Conservation (phyloP, 2,888 invertebrate species). For the Colostygia pectinataria region DNA sequence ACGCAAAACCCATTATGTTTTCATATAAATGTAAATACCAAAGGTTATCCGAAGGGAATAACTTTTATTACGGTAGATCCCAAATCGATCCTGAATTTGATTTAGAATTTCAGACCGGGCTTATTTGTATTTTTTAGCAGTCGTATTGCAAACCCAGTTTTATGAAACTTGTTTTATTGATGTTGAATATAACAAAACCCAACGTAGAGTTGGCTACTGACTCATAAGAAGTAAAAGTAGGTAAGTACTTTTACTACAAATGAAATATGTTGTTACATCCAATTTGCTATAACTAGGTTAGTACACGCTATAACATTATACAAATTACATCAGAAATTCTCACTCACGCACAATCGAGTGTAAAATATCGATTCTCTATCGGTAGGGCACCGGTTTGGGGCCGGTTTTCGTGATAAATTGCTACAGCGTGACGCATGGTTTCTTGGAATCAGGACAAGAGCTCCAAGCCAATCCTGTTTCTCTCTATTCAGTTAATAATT, state of each 20-base stretch:
- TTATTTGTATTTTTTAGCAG: neutral
- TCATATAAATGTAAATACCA: constrained; percentile 67
- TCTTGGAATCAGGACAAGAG: constrained; percentile 47
- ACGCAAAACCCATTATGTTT: constrained; percentile 55
- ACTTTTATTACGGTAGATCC: constrained; percentile 48
- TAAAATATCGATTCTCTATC: constrained; percentile 66
- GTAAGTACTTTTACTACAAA: no score
- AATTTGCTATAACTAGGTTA: neutral
- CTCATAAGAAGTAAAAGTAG: no score
- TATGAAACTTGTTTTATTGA: no score
- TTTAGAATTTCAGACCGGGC: constrained; percentile 28
- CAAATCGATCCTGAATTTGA: constrained; percentile 57
- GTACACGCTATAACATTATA: neutral
- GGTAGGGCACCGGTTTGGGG: constrained; percentile 53
- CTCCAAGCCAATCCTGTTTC: neutral
- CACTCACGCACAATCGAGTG: constrained; percentile 39
- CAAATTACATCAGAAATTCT: constrained; percentile 27
- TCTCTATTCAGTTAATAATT: neutral
- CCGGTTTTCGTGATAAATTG: constrained; percentile 61
- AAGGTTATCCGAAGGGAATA: constrained; percentile 52
- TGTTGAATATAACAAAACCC: no score
- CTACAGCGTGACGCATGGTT: constrained; percentile 53
- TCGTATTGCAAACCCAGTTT: no score
- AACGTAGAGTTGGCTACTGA: no score
- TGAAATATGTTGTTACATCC: no score